Percentiles rank a stretch among this genome's conserved stretches.
Evolutionary conservation across 2,797 vertebrate genomes (phyloP).

Genomic region (Enteromius unitaeniatus): DNA sequence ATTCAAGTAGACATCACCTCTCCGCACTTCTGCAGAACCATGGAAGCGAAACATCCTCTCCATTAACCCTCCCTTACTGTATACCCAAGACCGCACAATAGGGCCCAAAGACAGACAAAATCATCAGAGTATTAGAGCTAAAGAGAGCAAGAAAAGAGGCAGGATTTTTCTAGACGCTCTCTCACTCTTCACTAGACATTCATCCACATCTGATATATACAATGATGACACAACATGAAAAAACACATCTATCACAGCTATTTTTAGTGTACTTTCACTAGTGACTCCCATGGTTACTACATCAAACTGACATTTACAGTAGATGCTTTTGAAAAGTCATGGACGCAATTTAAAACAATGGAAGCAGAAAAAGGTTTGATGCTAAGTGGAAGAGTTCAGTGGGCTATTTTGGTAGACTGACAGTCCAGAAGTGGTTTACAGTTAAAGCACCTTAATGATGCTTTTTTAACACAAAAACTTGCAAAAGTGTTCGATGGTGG

Average conservation of each 20-base stretch:
- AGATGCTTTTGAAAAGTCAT: constrained; percentile 1
- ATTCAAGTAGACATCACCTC: neutral
- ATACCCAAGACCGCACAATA: neutral
- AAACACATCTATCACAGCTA: neutral
- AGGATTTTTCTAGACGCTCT: neutral
- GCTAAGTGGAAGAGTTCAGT: neutral
- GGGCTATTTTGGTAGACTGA: too few species aligned
- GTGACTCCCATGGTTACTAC: constrained; percentile 1
- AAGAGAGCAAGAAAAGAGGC: neutral
- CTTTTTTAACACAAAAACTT: too few species aligned
- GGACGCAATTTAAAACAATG: constrained; percentile 14
- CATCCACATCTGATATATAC: constrained; percentile 1
- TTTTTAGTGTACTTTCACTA: constrained; percentile 2
- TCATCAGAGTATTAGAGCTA: neutral
- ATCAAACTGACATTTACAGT: constrained; percentile 18
- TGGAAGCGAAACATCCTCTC: neutral
- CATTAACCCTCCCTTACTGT: neutral
- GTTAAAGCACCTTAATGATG: too few species aligned
- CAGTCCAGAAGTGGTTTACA: too few species aligned
- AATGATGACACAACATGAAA: neutral
- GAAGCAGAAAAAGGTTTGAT: constrained; percentile 5
- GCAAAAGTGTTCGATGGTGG: too few species aligned
- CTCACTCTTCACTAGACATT: neutral
- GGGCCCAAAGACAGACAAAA: neutral
- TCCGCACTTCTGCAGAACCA: neutral